Evolutionary conservation across 2,888 invertebrate genomes (phyloP).

Genomic region (Caenorhabditis wallacei): DNA sequence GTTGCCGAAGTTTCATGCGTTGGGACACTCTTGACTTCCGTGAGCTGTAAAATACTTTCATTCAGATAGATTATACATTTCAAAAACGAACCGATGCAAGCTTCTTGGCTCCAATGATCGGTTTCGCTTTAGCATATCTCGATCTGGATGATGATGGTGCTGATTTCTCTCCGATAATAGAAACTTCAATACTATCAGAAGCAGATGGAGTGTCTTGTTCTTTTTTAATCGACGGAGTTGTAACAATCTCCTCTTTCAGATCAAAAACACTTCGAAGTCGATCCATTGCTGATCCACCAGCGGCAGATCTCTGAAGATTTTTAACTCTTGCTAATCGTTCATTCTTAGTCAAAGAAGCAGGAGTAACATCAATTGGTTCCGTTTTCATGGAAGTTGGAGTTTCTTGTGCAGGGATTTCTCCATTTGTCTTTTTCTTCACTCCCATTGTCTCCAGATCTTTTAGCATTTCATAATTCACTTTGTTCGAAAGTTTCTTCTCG

Average conservation of each 20-base stretch:
- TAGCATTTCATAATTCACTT: slow-evolving; percentile 98
- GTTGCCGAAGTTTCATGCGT: neutral
- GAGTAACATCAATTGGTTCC: slow-evolving; percentile 17
- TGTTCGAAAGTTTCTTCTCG: slow-evolving; percentile 95
- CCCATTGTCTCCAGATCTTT: slow-evolving; percentile 69
- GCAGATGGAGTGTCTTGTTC: neutral
- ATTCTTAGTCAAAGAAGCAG: slow-evolving; percentile 39
- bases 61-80: neutral
- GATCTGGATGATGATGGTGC: slow-evolving; percentile 4
- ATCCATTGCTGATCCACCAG: slow-evolving; percentile 16
- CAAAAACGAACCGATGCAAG: slow-evolving; percentile 18
- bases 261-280: slow-evolving; percentile 44
- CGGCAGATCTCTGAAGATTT: slow-evolving; percentile 15
- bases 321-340: slow-evolving; percentile 32
- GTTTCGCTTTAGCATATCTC: slow-evolving; percentile 55
- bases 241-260: slow-evolving; percentile 20
- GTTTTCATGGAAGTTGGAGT: slow-evolving; percentile 4
- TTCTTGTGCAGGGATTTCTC: neutral
- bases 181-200: neutral
- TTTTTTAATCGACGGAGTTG: neutral
- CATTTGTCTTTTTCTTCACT: neutral
- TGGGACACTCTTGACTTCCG: slow-evolving; percentile 20
- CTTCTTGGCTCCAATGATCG: slow-evolving; percentile 49
- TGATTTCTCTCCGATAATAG: neutral
- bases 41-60: slow-evolving; percentile 8